Percentiles rank a stretch among this genome's conserved stretches.
Evolutionary conservation across 1,140 invertebrate genomes (phyloP).

Genomic region (Penaeus vannamei): DNA sequence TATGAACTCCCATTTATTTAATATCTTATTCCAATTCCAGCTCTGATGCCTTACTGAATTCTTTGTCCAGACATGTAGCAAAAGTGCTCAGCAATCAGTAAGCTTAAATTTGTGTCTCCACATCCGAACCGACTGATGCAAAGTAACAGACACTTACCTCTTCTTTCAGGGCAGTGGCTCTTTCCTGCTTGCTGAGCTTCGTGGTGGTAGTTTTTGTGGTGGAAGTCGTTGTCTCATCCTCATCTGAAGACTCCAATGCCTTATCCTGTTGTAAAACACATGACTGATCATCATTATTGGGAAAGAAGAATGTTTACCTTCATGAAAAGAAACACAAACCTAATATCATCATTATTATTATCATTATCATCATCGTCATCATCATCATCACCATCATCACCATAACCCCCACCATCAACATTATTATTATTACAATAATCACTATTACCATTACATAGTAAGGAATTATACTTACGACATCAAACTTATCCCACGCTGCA

Average conservation of each 20-base stretch:
- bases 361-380: too few relatives aligned
- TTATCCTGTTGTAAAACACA: too few relatives aligned
- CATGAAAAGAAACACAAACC: too few relatives aligned
- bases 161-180: conserved; percentile 57
- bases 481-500: conserved; percentile 85
- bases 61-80: background rate
- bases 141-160: conserved; percentile 40
- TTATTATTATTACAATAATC: too few relatives aligned
- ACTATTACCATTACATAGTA: background rate
- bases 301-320: background rate
- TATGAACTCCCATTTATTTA: too few relatives aligned
- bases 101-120: too few relatives aligned
- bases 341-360: too few relatives aligned
- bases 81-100: too few relatives aligned
- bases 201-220: background rate
- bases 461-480: conserved; percentile 77
- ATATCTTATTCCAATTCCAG: background rate
- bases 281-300: background rate
- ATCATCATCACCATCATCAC: too few relatives aligned
- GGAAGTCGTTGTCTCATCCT: background rate
- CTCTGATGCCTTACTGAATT: background rate
- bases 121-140: background rate
- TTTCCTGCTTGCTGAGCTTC: conserved; percentile 29
- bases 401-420: too few relatives aligned
- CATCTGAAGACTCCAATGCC: too few relatives aligned